These are phyloP conservation scores for Steinernema carpocapsae DNA, from an alignment of 2,888 invertebrate genomes.

Conservation along the genomic window DNA sequence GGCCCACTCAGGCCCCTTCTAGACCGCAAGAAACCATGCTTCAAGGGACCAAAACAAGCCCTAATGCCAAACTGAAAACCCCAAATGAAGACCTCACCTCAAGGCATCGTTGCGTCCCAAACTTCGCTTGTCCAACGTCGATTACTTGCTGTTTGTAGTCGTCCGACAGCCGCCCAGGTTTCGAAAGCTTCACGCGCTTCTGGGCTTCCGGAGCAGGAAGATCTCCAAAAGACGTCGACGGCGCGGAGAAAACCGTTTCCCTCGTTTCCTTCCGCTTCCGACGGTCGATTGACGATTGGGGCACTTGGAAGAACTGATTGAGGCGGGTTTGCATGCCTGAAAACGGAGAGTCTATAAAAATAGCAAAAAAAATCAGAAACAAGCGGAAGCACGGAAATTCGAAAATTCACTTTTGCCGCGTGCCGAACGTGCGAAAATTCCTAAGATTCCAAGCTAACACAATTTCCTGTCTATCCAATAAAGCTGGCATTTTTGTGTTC, in stretches of 20 bases:
- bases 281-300: not conserved
- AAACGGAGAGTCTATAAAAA: not conserved
- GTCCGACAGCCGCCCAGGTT: not conserved
- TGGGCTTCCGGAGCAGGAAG: not conserved
- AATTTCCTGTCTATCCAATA: no score
- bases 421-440: not conserved
- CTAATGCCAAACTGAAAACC: no score
- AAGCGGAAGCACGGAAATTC: not conserved
- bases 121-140: no score
- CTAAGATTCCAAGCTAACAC: not conserved
- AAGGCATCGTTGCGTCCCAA: no score
- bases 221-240: not conserved
- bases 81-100: no score
- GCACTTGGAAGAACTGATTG: slow-evolving; percentile 2
- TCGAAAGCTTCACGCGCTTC: not conserved
- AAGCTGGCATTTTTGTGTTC: no score
- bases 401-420: not conserved
- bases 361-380: not conserved
- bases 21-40: no score
- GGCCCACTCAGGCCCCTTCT: no score
- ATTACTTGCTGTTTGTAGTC: no score
- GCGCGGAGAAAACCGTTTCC: not conserved
- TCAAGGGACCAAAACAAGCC: no score
- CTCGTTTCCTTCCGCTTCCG: not conserved
- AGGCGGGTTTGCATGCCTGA: not conserved